Evolutionary conservation across 2,113 vertebrate species (phyloP).

Genomic region (Uropsilus gracilis): DNA sequence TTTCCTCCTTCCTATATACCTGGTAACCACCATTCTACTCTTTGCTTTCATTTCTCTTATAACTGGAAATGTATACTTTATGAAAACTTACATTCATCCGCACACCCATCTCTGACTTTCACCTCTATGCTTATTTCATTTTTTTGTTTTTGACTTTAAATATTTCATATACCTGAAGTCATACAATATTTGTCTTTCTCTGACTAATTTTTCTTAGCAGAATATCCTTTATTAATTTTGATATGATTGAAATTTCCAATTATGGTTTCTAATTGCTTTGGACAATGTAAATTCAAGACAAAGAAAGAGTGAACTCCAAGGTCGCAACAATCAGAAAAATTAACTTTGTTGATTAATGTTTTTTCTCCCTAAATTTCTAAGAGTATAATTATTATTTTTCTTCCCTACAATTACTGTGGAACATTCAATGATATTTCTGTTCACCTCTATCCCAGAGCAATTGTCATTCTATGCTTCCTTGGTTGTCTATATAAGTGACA

Average conservation of each 20-base stretch:
- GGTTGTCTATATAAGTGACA: background rate
- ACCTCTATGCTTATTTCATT: background rate
- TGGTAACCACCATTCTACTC: background rate
- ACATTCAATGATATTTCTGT: background rate
- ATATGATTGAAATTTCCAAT: background rate
- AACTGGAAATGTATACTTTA: background rate
- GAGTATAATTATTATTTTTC: background rate
- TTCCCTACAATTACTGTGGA: background rate
- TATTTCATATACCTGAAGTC: background rate
- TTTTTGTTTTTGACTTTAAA: background rate
- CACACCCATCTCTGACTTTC: background rate
- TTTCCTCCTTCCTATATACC: no score
- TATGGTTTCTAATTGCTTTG: background rate
- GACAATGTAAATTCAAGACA: background rate
- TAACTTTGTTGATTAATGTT: background rate
- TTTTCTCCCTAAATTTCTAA: conserved; percentile 10
- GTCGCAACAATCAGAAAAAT: background rate
- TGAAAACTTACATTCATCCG: background rate
- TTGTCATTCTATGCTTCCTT: background rate
- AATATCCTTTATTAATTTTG: background rate
- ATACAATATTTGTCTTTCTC: background rate
- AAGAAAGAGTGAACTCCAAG: background rate
- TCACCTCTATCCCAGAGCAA: background rate
- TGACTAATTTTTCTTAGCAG: background rate
- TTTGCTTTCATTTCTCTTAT: background rate